phyloP scores from a whole-genome alignment of 30 jellyfish, hydroid and myxozoan genomes.

The Cassiopea xamachana region DNA sequence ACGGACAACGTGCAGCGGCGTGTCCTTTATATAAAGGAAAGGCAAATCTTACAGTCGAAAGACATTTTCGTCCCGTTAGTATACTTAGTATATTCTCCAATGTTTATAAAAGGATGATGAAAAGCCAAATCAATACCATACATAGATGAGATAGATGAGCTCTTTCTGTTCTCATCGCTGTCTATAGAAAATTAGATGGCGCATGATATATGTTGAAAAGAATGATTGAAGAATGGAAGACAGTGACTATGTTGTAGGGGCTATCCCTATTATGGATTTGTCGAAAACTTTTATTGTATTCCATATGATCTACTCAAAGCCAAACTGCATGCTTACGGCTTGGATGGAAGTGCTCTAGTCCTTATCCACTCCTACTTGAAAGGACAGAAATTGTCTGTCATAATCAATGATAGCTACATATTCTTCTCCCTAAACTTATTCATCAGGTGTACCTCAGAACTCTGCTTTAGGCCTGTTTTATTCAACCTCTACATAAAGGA shows the following conservation, averaged over 20 bases:
- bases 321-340: not conserved
- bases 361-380: not conserved
- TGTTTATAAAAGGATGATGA: not conserved
- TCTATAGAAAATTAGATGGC: not conserved
- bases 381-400: not conserved
- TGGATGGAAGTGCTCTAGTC: not conserved
- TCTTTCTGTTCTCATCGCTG: not conserved
- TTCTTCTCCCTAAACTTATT: not conserved
- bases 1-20: not conserved
- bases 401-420: not conserved
- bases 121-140: not conserved
- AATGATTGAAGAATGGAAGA: not conserved
- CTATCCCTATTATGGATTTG: not conserved
- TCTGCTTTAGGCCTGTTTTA: no score
- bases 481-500: no score
- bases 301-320: not conserved
- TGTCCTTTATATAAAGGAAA: not conserved
- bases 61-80: not conserved
- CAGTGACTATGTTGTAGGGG: not conserved
- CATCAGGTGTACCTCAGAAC: no score
- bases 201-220: not conserved
- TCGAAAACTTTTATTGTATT: not conserved
- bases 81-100: not conserved
- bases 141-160: not conserved
- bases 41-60: not conserved